Evolutionary conservation across 2,113 vertebrate genomes (phyloP), one percentile per base, ranked within the genome.

Genomic region (Otocyon megalotis): DNA sequence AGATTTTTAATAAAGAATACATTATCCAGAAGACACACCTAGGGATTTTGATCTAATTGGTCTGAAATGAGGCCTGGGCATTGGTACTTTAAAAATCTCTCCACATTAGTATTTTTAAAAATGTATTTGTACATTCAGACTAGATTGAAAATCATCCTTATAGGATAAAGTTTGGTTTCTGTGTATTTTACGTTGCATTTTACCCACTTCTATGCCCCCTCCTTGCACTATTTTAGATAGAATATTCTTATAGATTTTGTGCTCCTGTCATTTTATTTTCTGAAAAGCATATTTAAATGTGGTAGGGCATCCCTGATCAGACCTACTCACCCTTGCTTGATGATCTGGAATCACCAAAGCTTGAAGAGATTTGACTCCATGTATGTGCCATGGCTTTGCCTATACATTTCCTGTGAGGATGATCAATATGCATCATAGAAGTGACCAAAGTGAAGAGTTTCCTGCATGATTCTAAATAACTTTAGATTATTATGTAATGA

Each of bases 221-320:
- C 3, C 93, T 10, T 8, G 5, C 16, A 58, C 22, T 63, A 22
- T 67, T 86, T 72, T 87, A 1, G 20, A 32, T 3, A 20, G 12
- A 20, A 22, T 56, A 62, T 58, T 77, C 2, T 93, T 48, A 43
- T 24, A 4, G 16, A n/a, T 90, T 92, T 79, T 62, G 7, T 76
- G 24, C 48, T 95, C 35, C 65, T 65, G 53, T 37, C 28, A 89
- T 35, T 71, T 85, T 43, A 60, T 13, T 60, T 19, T 84, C 19
- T 93, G 94, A 83, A 87, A 92, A 90, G 1, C 6, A 37, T 90
- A 20, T 87, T 72, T 88, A 26, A 58, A 77, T 88, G 54, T n/a
- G n/a, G 11, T 58, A 28, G 13, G 28, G 13, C 3, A 43, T 65
- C 62, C 30, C 7, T 35, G 62, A 37, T 80, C 26, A 90, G 53